These are phyloP conservation scores for Aspidiotus rigidus DNA, from an alignment of 2,888 invertebrate genomes.

Conservation along the genomic window DNA sequence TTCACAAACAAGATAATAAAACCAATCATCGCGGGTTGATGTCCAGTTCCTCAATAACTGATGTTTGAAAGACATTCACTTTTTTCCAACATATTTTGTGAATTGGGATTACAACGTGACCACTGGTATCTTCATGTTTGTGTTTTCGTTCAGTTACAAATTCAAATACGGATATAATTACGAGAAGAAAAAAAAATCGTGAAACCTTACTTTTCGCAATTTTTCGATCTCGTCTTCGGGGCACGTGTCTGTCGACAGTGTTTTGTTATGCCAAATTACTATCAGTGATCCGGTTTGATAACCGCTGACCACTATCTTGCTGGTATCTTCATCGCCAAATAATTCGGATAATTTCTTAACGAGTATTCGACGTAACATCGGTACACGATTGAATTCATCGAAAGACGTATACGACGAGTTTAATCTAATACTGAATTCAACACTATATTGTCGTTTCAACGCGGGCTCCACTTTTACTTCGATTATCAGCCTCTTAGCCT, in stretches of 20 bases:
- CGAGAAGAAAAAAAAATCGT: not conserved
- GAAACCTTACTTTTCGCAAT: constrained; percentile 48
- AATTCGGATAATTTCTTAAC: constrained; percentile 67
- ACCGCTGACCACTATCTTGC: constrained; percentile 59
- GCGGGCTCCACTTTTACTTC: constrained; percentile 59
- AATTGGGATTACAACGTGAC: no score
- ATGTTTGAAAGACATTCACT: no score
- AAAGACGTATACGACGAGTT: constrained; percentile 51
- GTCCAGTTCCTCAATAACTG: no score
- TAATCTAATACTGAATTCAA: constrained; percentile 72
- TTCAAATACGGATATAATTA: not conserved
- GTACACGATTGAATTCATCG: constrained; percentile 59
- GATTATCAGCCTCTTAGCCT: constrained; percentile 54
- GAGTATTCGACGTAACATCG: constrained; percentile 65
- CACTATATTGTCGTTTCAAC: constrained; percentile 56
- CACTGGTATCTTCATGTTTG: no score
- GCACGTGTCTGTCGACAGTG: constrained; percentile 62
- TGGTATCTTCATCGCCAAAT: constrained; percentile 65
- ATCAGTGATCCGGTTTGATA: constrained; percentile 43
- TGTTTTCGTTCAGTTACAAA: no score
- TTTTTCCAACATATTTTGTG: no score
- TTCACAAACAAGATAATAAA: no score
- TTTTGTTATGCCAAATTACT: constrained; percentile 61
- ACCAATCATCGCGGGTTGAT: no score
- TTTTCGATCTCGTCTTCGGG: constrained; percentile 66